Evolutionary conservation across 2,797 vertebrate genomes (phyloP), one percentile per base, ranked within the genome.

Genomic region (Crypturellus tataupa): DNA sequence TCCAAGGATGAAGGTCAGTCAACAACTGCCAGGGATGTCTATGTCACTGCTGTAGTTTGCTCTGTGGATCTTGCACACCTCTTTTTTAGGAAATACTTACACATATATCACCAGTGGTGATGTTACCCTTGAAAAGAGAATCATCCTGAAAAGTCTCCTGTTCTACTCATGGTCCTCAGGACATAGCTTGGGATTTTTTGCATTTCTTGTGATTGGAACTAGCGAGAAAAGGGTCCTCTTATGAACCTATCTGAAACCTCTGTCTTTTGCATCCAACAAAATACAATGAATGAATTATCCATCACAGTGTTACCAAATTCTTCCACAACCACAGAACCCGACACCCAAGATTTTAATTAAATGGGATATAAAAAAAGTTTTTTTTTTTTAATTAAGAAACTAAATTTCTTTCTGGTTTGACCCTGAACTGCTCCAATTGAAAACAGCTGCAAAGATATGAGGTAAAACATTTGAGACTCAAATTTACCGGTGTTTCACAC

Each of bases 391-490:
- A 87, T 85, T 69, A 85, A 78, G 53, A 85, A 87, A 75, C 23
- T n/a, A 46, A 63, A 79, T 83, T 87, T 94, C 63, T 93, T 95
- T 42, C 71, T 80, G 67, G 29, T 73, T 94, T 93, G 70, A 91
- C 35, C 46, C 42, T 24, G 42, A 29, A 44, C n/a, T 90, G 67
- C 67, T 91, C 42, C 59, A 73, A 29, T 3, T 76, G 59, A 60
- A 91, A 91, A 49, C 25, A 87, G 55, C 42, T 88, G n/a, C n/a
- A 67, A 65, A 63, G 70, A 86, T 3, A 88, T 31, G 39, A 95
- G 33, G 63, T 23, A 56, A 84, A 79, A 25, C 67, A 63, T 46
- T 64, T 91, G 69, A 69, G 33, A 82, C 35, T 90, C 47, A 72
- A 39, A 84, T 88, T 79, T 44, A 84, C 51, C 82, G 31, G 15